Evolutionary conservation across 2,888 invertebrate species (phyloP).

Genomic region (Brenthis hecate): DNA sequence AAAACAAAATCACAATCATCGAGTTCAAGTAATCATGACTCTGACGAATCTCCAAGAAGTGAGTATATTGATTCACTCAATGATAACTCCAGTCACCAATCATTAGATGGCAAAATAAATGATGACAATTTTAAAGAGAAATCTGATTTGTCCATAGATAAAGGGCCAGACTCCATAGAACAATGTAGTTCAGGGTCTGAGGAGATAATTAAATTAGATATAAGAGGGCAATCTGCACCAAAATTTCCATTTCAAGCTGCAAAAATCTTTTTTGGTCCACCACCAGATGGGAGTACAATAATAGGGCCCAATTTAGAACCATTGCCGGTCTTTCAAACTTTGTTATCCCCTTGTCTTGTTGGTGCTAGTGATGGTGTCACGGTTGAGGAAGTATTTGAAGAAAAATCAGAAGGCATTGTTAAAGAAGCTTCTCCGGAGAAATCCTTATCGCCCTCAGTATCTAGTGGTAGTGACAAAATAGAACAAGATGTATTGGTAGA

Average conservation of each 20-base stretch:
- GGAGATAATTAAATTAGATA: constrained; percentile 77
- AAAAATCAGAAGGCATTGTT: constrained; percentile 35
- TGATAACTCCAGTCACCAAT: constrained; percentile 52
- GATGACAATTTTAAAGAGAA: constrained; percentile 46
- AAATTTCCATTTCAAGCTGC: constrained; percentile 63
- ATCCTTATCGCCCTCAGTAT: constrained; percentile 42
- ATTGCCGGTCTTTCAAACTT: constrained; percentile 64
- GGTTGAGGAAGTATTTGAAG: constrained; percentile 41
- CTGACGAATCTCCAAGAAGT: constrained; percentile 59
- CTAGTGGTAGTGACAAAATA: constrained; percentile 55
- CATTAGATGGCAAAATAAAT: constrained; percentile 36
- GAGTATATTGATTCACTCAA: constrained; percentile 69
- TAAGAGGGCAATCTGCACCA: constrained; percentile 69
- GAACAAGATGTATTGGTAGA: constrained; percentile 65
- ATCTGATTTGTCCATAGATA: constrained; percentile 46
- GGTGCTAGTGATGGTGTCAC: constrained; percentile 47
- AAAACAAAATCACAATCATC: constrained; percentile 46
- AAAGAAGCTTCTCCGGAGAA: constrained; percentile 49
- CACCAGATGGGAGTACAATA: constrained; percentile 65
- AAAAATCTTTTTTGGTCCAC: constrained; percentile 75
- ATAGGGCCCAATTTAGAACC: constrained; percentile 56
- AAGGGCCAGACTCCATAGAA: constrained; percentile 47
- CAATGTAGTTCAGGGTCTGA: constrained; percentile 68
- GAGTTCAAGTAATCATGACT: constrained; percentile 41
- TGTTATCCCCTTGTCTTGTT: constrained; percentile 70